phyloP scores from a whole-genome alignment of 2,113 vertebrate species.

The Cryptoleucopteryx plumbea region DNA sequence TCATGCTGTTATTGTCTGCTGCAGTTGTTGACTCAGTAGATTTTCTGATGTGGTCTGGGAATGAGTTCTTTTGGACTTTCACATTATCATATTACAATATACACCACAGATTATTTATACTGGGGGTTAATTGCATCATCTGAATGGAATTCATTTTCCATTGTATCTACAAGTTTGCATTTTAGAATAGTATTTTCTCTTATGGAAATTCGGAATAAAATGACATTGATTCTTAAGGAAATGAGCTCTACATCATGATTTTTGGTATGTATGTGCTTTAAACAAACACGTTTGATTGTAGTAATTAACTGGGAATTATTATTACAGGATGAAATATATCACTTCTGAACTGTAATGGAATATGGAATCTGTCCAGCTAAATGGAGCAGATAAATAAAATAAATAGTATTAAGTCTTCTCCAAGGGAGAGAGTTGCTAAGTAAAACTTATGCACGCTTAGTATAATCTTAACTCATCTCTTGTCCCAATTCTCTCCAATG shows the following conservation, averaged over 20 bases:
- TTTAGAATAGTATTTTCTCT: constrained; percentile 54
- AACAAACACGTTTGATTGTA: not conserved
- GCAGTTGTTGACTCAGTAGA: constrained; percentile 70
- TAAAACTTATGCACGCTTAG: not conserved
- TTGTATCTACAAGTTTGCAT: constrained; percentile 47
- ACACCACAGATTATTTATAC: constrained; percentile 66
- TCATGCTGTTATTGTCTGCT: constrained; percentile 53
- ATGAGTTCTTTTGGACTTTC: constrained; percentile 65
- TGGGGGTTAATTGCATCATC: constrained; percentile 72
- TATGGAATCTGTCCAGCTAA: constrained; percentile 42
- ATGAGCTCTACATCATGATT: constrained; percentile 2
- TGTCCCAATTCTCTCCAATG: not conserved
- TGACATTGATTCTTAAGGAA: constrained; percentile 35
- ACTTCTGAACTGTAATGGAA: constrained; percentile 9
- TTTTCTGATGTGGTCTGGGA: constrained; percentile 72
- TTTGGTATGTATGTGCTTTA: not conserved
- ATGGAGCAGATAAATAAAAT: constrained; percentile 21
- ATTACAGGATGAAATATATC: not conserved
- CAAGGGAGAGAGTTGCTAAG: not conserved
- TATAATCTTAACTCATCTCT: not conserved
- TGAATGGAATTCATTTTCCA: constrained; percentile 71
- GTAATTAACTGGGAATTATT: not conserved
- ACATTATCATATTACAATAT: constrained; percentile 69
- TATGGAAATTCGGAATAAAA: constrained; percentile 55
- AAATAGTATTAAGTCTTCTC: constrained; percentile 10